Evolutionary conservation across 2,113 vertebrate species (phyloP).

Genomic region (Cathartes aura): DNA sequence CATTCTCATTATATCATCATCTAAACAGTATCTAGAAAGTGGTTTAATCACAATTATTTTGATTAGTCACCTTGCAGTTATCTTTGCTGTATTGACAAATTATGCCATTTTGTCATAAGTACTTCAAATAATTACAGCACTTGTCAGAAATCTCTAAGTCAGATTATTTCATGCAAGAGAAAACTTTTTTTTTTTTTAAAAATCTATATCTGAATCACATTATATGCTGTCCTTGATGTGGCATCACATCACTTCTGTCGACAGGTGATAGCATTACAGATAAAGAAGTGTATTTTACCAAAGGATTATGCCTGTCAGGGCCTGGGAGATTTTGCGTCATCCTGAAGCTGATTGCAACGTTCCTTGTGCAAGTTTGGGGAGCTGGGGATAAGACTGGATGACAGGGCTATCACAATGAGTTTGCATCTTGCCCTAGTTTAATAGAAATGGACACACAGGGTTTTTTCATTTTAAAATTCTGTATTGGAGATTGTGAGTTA

Average conservation of each 20-base stretch:
- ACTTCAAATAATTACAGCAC: constrained; percentile 65
- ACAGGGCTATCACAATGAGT: constrained; percentile 61
- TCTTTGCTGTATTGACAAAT: constrained; percentile 68
- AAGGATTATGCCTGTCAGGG: constrained; percentile 73
- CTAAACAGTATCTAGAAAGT: constrained; percentile 25
- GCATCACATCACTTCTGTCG: constrained; percentile 53
- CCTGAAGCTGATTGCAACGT: constrained; percentile 40
- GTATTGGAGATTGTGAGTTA: constrained; percentile 29
- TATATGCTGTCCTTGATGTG: constrained; percentile 52
- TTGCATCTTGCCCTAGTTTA: constrained; percentile 43
- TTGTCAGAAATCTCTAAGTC: constrained; percentile 63
- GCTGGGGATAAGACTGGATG: constrained; percentile 44
- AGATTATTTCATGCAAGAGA: constrained; percentile 54
- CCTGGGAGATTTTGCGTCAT: constrained; percentile 67
- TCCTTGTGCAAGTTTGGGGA: constrained; percentile 53
- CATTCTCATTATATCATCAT: constrained; percentile 32
- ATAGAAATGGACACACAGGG: constrained; percentile 34
- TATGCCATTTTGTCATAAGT: constrained; percentile 62
- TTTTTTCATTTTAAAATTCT: constrained; percentile 42
- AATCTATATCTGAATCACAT: constrained; percentile 16
- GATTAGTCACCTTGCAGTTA: constrained; percentile 57
- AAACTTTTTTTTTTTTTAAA: background rate
- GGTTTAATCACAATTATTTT: constrained; percentile 72
- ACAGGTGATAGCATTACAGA: constrained; percentile 68
- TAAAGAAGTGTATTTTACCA: constrained; percentile 71